Conservation (phyloP, 2,113 vertebrate genomes). For the Dromas ardeola region DNA sequence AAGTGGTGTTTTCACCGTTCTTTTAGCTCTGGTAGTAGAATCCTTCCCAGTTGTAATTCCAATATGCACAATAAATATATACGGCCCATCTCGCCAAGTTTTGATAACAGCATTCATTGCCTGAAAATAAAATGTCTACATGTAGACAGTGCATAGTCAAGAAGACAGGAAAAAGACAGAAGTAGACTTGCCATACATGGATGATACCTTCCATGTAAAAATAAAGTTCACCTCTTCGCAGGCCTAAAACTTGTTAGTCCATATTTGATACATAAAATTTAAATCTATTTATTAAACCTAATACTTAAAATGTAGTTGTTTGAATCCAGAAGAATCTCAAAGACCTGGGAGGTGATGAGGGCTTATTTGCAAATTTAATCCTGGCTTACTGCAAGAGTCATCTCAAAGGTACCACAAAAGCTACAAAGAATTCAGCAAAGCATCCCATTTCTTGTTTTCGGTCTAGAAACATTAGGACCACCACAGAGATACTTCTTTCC, state of each 20-base stretch:
- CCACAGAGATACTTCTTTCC: neutral
- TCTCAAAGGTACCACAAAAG: neutral
- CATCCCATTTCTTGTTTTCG: neutral
- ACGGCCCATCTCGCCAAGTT: conserved; percentile 91
- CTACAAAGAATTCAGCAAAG: neutral
- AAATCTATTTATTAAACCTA: neutral
- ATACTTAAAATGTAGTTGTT: neutral
- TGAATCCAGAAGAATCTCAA: neutral
- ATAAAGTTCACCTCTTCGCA: neutral
- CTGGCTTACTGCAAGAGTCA: neutral
- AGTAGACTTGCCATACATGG: neutral
- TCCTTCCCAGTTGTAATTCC: conserved; percentile 57
- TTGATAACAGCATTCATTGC: conserved; percentile 83
- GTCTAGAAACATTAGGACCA: neutral
- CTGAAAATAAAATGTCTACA: conserved; percentile 57
- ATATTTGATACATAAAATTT: neutral
- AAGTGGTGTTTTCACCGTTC: neutral
- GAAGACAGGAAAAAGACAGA: neutral
- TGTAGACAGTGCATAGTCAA: neutral
- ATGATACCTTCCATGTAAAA: neutral
- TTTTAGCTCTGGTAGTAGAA: conserved; percentile 8
- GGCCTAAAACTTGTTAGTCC: neutral
- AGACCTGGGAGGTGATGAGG: neutral
- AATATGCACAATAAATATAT: conserved; percentile 91
- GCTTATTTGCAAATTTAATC: neutral